These are phyloP conservation scores for Parotia lawesii DNA, from an alignment of 2,113 vertebrate genomes.

Conservation along the genomic window DNA sequence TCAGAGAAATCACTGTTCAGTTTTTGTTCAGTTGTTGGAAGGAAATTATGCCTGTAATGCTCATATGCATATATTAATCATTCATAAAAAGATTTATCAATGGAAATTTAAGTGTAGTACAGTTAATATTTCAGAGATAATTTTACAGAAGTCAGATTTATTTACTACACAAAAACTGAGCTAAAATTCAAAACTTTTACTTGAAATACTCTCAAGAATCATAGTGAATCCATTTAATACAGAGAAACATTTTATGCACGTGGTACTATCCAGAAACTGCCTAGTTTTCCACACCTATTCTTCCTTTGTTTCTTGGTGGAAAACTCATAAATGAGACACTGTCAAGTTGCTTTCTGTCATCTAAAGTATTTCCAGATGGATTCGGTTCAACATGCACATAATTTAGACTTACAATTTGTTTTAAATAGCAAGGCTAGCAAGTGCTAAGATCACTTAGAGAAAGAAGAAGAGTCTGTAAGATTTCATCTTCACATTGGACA, in stretches of 20 bases:
- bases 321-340: background rate
- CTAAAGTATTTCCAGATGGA: background rate
- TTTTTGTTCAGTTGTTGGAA: constrained; percentile 55
- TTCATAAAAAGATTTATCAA: constrained; percentile 48
- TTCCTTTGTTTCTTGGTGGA: background rate
- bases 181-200: background rate
- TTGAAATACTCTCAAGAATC: background rate
- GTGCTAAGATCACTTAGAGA: background rate
- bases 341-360: background rate
- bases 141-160: constrained; percentile 32
- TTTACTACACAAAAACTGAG: constrained; percentile 38
- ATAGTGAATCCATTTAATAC: constrained; percentile 18
- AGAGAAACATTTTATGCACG: background rate
- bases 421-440: background rate
- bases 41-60: constrained; percentile 43
- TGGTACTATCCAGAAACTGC: background rate
- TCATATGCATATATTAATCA: constrained; percentile 33
- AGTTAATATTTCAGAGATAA: constrained; percentile 53
- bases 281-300: background rate
- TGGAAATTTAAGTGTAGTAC: constrained; percentile 40
- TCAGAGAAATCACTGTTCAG: constrained; percentile 57
- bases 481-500: background rate
- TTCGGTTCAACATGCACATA: background rate
- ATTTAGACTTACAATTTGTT: background rate
- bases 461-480: background rate